Conservation (phyloP, 2,113 vertebrate genomes). For the Hepsetus odoe region DNA sequence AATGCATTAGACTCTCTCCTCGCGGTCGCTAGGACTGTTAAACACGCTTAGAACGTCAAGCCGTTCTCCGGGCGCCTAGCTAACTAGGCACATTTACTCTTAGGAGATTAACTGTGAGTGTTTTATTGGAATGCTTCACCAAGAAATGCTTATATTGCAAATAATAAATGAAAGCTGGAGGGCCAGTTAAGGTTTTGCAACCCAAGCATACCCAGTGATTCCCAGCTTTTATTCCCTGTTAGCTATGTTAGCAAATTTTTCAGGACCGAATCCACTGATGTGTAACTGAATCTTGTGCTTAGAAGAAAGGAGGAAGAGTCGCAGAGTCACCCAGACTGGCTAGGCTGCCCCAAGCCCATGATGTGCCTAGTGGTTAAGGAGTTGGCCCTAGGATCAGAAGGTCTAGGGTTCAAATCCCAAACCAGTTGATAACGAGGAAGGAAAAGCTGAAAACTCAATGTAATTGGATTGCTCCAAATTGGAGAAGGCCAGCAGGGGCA, state of each 20-base stretch:
- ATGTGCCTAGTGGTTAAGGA: too few relatives aligned
- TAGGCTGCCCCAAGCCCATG: too few relatives aligned
- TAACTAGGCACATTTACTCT: not conserved
- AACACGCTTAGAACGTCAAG: not conserved
- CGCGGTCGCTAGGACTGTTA: not conserved
- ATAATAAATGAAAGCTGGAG: not conserved
- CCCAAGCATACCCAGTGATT: not conserved
- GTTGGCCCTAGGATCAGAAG: too few relatives aligned
- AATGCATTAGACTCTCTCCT: too few relatives aligned
- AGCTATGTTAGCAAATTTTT: not conserved
- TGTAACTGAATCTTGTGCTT: not conserved
- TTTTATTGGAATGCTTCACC: constrained; percentile 4
- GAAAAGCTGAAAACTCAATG: not conserved
- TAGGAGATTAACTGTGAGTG: not conserved
- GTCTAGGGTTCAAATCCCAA: too few relatives aligned
- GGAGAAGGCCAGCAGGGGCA: not conserved
- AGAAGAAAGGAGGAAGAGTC: not conserved
- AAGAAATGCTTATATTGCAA: not conserved
- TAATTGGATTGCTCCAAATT: not conserved
- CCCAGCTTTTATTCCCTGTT: not conserved
- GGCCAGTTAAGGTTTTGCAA: not conserved
- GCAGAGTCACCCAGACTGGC: not conserved
- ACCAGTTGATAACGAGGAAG: not conserved
- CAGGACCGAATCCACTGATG: not conserved
- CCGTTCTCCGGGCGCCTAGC: not conserved